Evolutionary conservation across 2,888 invertebrate genomes (phyloP), one percentile per base, ranked within the genome.

Genomic region (Dryocosmus kuriphilus): DNA sequence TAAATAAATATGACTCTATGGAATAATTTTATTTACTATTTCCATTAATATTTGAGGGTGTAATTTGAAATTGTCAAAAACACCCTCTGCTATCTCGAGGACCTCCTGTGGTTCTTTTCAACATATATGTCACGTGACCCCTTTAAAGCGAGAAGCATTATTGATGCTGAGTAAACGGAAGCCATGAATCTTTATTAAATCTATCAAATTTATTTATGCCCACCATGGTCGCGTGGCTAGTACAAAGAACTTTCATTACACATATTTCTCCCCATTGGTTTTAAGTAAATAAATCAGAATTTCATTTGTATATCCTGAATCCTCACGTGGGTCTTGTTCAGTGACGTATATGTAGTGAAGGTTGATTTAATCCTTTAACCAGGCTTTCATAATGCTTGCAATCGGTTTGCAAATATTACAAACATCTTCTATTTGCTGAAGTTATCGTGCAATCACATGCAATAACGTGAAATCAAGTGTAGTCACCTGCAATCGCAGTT

Each of bases 101-200:
- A 65, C 65, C 65, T 16, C 65, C 65, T 38, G 27, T 38, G 11
- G 38, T 65, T 65, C 16, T 16, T 41, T 65, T 38, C 11, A 41
- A 41, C n/a, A n/a, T 16, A 27, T 22, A 41, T 6, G 5, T 41
- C 65, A 65, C 65, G 22, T 65, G 65, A 65, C 65, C 65, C 65
- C 14, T 65, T 65, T 14, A 6, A 65, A 8, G 41, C 41, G 41
- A 38, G 65, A 7, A 41, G 16, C 22, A 24, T 38, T 65, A 65
- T 65, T 65, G 24, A 65, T 41, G 14, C 38, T 65, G 24, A 41
- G 65, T 41, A 65, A 82, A 81, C 87, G 85, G 87, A 86, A 86
- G 84, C 84, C 84, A 85, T 87, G 84, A 83, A 87, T 88, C 88
- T 86, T 85, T 87, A 86, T 88, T 87, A 87, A 87, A 86, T 88